phyloP scores from a whole-genome alignment of 2,797 vertebrate species.

The Aeoliscus strigatus region DNA sequence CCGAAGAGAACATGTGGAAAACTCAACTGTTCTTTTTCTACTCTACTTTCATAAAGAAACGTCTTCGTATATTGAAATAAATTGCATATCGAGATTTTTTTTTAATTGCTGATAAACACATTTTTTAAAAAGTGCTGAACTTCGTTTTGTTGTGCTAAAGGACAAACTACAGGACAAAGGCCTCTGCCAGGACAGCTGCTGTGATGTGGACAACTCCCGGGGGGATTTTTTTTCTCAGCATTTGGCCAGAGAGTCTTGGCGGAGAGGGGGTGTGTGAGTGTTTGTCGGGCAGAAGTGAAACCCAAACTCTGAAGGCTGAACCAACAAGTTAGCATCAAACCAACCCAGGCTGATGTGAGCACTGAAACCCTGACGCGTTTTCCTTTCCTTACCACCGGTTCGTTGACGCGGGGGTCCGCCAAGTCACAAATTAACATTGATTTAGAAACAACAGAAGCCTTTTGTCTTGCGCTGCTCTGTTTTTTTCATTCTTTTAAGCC shows the following conservation, averaged over 20 bases:
- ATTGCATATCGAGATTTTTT: no score
- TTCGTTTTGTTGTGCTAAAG: slow-evolving; percentile 7
- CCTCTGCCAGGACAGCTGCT: not conserved
- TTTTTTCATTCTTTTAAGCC: slow-evolving; percentile 40
- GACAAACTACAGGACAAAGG: slow-evolving; percentile 29
- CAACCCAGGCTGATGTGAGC: slow-evolving; percentile 46
- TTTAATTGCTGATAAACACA: not conserved
- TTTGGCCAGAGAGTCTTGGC: slow-evolving; percentile 18
- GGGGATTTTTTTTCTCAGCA: not conserved
- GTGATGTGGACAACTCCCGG: slow-evolving; percentile 27
- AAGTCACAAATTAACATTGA: slow-evolving; percentile 67
- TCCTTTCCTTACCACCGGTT: slow-evolving; percentile 53
- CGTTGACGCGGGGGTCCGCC: slow-evolving; percentile 47
- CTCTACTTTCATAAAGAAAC: no score
- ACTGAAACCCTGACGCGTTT: slow-evolving; percentile 46
- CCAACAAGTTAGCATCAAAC: slow-evolving; percentile 52
- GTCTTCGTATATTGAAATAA: no score
- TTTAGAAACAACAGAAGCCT: slow-evolving; percentile 75
- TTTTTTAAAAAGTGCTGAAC: slow-evolving; percentile 1
- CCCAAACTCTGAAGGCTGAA: slow-evolving; percentile 34
- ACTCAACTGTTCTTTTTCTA: no score
- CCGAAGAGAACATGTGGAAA: no score
- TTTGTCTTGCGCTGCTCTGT: slow-evolving; percentile 57
- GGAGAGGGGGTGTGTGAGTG: slow-evolving; percentile 9
- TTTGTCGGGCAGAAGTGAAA: slow-evolving; percentile 43